Conservation (phyloP, 2,888 invertebrate genomes). For the Timema podura region DNA sequence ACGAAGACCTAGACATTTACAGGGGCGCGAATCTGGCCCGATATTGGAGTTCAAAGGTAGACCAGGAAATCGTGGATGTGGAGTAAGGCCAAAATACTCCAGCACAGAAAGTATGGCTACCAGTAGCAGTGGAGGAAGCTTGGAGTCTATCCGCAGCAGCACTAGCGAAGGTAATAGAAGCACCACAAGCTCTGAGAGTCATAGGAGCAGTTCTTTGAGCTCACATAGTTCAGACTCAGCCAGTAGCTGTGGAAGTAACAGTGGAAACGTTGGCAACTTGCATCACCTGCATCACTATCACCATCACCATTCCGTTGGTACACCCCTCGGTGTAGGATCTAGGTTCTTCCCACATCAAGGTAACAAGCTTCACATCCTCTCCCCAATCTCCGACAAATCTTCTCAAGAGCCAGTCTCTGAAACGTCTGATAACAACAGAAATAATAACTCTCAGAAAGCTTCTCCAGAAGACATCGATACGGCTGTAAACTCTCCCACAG, state of each 20-base stretch:
- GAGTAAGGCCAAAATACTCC: slow-evolving; percentile 56
- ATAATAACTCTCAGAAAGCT: slow-evolving; percentile 72
- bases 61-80: slow-evolving; percentile 50
- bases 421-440: slow-evolving; percentile 74
- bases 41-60: slow-evolving; percentile 57
- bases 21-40: slow-evolving; percentile 49
- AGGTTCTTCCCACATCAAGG: slow-evolving; percentile 58
- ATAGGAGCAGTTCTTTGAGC: slow-evolving; percentile 77
- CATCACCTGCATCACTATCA: slow-evolving; percentile 38
- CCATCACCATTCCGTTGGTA: slow-evolving; percentile 20
- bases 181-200: slow-evolving; percentile 79
- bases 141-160: slow-evolving; percentile 82
- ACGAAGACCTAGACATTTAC: slow-evolving; percentile 21
- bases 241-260: slow-evolving; percentile 52
- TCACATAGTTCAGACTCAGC: slow-evolving; percentile 78
- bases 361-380: slow-evolving; percentile 76
- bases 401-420: slow-evolving; percentile 83
- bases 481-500: slow-evolving; percentile 20
- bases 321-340: slow-evolving; percentile 24
- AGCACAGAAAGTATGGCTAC: slow-evolving; percentile 86
- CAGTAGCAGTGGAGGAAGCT: slow-evolving; percentile 75
- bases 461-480: slow-evolving; percentile 60
- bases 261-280: slow-evolving; percentile 55
- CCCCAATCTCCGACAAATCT: slow-evolving; percentile 86
- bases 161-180: slow-evolving; percentile 84